Evolutionary conservation across 2,888 invertebrate species (phyloP).

Genomic region (Willowsia nigromaculata): DNA sequence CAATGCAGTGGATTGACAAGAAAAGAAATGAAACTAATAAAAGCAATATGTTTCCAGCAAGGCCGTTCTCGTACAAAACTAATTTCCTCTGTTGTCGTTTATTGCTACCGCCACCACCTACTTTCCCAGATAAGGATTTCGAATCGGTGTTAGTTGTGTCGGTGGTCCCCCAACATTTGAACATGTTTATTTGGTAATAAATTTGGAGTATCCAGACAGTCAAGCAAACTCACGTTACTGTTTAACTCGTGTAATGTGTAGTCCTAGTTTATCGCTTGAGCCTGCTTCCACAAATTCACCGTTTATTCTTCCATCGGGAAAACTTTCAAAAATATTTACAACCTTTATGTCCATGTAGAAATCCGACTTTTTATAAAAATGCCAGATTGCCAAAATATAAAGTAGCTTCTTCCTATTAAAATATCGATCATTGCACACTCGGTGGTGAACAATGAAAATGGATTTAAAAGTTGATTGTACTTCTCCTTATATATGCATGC

Average conservation of each 20-base stretch:
- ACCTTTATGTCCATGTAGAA: neutral
- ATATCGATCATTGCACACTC: neutral
- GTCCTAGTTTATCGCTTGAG: neutral
- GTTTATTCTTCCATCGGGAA: conserved; percentile 45
- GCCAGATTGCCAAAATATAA: no score
- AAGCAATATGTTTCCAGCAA: conserved; percentile 15
- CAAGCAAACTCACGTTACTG: neutral
- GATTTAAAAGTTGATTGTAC: neutral
- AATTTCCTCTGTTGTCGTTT: conserved; percentile 53
- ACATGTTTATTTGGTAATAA: conserved; percentile 46
- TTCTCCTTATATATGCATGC: neutral
- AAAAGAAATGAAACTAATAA: conserved; percentile 45
- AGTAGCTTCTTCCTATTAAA: neutral
- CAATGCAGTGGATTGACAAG: conserved; percentile 46
- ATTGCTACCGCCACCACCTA: conserved; percentile 16
- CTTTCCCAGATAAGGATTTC: neutral
- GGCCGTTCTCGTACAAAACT: neutral
- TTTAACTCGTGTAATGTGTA: neutral
- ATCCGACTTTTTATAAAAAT: neutral
- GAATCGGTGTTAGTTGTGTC: neutral
- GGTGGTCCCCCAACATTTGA: neutral
- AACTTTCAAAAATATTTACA: conserved; percentile 30
- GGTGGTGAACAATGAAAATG: neutral
- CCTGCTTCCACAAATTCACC: neutral
- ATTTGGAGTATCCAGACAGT: neutral